Conservation (phyloP, 1,140 invertebrate species). For the Papilio aristodemus region DNA sequence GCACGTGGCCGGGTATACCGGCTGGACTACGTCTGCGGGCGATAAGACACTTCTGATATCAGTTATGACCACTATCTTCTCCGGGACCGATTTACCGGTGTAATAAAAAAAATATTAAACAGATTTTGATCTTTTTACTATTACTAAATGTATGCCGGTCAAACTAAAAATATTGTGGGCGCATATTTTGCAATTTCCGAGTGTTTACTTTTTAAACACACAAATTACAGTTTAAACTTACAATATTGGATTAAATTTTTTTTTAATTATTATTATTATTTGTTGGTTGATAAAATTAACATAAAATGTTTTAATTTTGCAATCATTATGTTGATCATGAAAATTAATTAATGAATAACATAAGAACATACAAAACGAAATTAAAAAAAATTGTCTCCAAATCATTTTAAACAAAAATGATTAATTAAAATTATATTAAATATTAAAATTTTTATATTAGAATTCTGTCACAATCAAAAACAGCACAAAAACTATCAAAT, state of each 20-base stretch:
- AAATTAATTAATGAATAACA: not conserved
- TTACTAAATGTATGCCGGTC: no score
- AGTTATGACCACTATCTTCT: not conserved
- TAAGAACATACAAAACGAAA: not conserved
- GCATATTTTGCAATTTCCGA: no score
- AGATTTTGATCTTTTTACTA: no score
- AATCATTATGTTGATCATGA: not conserved
- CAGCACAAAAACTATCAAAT: not conserved
- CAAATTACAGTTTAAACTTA: no score
- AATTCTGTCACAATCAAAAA: not conserved
- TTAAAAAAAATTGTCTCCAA: not conserved
- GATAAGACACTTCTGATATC: constrained; percentile 11
- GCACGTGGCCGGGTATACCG: no score
- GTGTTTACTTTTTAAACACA: no score
- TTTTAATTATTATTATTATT: no score
- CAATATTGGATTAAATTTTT: no score
- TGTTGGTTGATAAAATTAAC: no score
- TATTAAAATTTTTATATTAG: not conserved
- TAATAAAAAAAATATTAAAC: no score
- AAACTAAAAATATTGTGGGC: not conserved
- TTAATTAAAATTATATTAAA: not conserved
- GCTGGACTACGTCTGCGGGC: not conserved
- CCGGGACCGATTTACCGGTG: not conserved
- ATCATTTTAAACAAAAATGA: not conserved
- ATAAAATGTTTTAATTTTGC: not conserved